These are phyloP conservation scores for Tursiops truncatus DNA, from an alignment of 2,113 vertebrate genomes.

Conservation along the genomic window DNA sequence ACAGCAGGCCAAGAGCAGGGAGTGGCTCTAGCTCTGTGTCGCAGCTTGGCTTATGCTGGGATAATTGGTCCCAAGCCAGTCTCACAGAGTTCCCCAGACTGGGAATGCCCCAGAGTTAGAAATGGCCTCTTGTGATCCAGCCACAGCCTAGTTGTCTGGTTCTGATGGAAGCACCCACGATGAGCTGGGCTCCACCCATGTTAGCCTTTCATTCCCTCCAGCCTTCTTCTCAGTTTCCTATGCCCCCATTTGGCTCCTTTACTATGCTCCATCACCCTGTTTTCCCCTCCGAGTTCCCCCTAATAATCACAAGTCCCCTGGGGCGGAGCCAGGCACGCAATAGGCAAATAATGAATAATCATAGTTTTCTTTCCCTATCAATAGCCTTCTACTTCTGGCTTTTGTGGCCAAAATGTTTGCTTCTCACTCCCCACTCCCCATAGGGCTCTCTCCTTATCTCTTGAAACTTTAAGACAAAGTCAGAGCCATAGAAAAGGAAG, in stretches of 20 bases:
- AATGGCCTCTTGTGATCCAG: slow-evolving; percentile 17
- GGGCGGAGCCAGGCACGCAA: not conserved
- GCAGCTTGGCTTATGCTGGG: not conserved
- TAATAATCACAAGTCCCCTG: not conserved
- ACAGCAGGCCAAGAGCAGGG: not conserved
- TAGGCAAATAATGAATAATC: not conserved
- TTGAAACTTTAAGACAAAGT: slow-evolving; percentile 17
- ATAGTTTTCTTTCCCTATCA: not conserved
- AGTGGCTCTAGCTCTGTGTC: not conserved
- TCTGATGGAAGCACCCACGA: not conserved
- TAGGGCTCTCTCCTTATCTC: not conserved
- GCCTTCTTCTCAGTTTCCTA: not conserved
- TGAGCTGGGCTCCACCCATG: not conserved
- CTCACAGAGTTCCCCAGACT: slow-evolving; percentile 2
- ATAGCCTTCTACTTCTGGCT: slow-evolving; percentile 7
- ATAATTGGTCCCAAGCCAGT: slow-evolving; percentile 21
- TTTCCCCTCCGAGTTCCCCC: not conserved
- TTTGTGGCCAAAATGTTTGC: not conserved
- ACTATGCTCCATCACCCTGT: not conserved
- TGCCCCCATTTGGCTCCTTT: not conserved
- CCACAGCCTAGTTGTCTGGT: not conserved
- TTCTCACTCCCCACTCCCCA: not conserved
- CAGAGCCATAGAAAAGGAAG: not conserved
- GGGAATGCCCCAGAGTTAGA: slow-evolving; percentile 30
- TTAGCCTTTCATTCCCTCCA: slow-evolving; percentile 25